Conservation (phyloP, 1,140 invertebrate genomes). For the Cherax quadricarinatus region DNA sequence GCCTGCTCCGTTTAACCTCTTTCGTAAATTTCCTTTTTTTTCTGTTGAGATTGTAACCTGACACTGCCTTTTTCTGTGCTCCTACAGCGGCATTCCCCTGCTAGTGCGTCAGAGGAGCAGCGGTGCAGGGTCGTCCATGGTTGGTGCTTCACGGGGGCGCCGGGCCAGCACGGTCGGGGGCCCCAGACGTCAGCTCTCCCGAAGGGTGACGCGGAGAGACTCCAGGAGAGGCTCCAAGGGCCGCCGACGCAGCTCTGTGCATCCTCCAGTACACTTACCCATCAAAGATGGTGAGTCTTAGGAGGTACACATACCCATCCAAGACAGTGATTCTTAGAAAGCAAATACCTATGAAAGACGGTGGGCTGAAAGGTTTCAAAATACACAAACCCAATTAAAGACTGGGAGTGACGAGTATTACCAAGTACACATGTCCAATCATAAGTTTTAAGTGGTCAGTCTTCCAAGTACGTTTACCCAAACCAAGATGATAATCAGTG, state of each 20-base stretch:
- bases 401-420: background rate
- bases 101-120: constrained; percentile 52
- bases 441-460: too few relatives aligned
- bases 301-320: too few relatives aligned
- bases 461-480: too few relatives aligned
- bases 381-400: background rate
- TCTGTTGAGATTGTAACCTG: too few relatives aligned
- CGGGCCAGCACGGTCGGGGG: constrained; percentile 47
- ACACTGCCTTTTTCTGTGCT: background rate
- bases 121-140: constrained; percentile 12
- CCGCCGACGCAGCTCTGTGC: constrained; percentile 55
- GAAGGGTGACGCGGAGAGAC: constrained; percentile 37
- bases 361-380: background rate
- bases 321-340: background rate
- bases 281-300: constrained; percentile 52
- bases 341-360: too few relatives aligned
- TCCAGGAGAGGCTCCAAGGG: constrained; percentile 50
- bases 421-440: too few relatives aligned
- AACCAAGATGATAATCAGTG: too few relatives aligned
- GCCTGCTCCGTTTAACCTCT: too few relatives aligned
- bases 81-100: constrained; percentile 57
- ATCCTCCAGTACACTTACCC: constrained; percentile 53
- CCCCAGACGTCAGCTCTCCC: constrained; percentile 54
- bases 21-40: too few relatives aligned
- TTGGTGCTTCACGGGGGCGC: constrained; percentile 9